Base-by-base conservation (phyloP, 2,888 invertebrate genomes). In the Drosophila merina region DNA sequence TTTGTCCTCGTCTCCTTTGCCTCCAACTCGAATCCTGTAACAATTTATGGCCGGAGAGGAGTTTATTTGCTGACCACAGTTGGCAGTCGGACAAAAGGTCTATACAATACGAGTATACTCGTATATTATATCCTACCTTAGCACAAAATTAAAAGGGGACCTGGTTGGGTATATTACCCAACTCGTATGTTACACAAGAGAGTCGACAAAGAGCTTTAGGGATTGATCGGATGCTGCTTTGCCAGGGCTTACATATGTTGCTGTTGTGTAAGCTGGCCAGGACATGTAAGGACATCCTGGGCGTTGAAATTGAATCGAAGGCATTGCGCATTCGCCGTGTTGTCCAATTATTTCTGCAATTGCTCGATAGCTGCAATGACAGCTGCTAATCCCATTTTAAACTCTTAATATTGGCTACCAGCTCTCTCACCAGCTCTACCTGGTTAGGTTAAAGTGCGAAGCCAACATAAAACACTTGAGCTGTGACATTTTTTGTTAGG, bases 31-130 rank as follows among this genome's bases (percentile, higher is more conserved):
- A 9, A 45, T 44, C n/a, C 56, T 8, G 40, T 72, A 50, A 48
- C 70, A 81, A 86, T 81, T 84, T 86, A 81, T 76, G 68, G 40
- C 51, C 74, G 51, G 10, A 26, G 50, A 55, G 48, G 44, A 50
- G 52, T 58, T 49, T 58, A 69, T 69, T 69, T 69, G 42, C 70
- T 56, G 72, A 45, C 50, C 54, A 28, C 25, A 36, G 51, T n/a
- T 51, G 48, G 42, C 51, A 57, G 31, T 4, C 28, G 47, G 20
- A 51, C 62, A 50, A 47, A 42, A 36, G 36, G 47, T 45, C 45
- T 2, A 48, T 12, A 49, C 20, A 20, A 20, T 20, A 14, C 14
- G 14, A 14, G 14, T 14, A 20, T 20, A 20, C 12, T 14, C 28
- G 38, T 36, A 44, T 8, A 12, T 45, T 54, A 55, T 20, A 14